Percentiles rank a stretch among this genome's conserved stretches.
Conservation (phyloP, 2,888 invertebrate species). For the Lottia scabra region DNA sequence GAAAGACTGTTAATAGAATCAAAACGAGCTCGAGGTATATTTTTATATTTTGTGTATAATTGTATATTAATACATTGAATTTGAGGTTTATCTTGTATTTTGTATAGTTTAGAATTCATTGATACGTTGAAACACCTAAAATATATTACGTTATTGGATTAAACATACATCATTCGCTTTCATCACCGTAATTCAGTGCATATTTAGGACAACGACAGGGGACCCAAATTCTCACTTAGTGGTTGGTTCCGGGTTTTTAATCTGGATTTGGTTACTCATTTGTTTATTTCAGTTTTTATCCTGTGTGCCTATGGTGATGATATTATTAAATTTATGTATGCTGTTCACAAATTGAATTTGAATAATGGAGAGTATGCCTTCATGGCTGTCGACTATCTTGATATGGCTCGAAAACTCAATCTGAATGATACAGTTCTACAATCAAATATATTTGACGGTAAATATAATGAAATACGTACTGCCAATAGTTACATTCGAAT, state of each 20-base stretch:
- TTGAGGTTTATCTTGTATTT: no score
- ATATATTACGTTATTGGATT: no score
- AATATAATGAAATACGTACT: not conserved
- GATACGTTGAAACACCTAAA: no score
- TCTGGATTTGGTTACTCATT: not conserved
- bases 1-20: not conserved
- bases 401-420: conserved; percentile 24
- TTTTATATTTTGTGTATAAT: no score
- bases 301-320: conserved; percentile 50
- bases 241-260: no score
- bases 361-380: conserved; percentile 52
- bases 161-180: no score
- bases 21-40: not conserved
- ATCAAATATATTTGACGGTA: conserved; percentile 14
- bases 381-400: conserved; percentile 48
- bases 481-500: no score
- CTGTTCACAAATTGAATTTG: conserved; percentile 39
- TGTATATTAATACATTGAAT: no score
- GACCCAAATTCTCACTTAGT: no score
- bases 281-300: conserved; percentile 44
- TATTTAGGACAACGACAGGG: no score
- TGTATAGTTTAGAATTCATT: no score
- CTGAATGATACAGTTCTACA: not conserved
- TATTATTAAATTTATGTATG: conserved; percentile 45
- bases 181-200: no score